Base-by-base conservation (phyloP, 2,888 invertebrate species). In the Notodonta ziczac region DNA sequence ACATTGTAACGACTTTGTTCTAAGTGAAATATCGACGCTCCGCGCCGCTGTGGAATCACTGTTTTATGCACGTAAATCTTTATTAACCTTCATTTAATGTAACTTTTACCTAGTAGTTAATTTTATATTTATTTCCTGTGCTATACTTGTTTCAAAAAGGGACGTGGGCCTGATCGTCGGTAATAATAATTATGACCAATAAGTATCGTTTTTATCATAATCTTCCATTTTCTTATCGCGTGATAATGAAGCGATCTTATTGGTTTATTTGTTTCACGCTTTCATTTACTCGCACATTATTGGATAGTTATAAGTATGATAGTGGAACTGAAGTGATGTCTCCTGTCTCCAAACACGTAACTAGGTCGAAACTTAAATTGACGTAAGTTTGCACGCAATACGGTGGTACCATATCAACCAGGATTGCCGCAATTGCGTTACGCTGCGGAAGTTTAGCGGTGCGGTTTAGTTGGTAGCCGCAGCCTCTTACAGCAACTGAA, bases 1-100 rank as follows among this genome's bases (percentile, higher is more conserved):
- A 83, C 81, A 82, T 83, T 81, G 74, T 80, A 81, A 78, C 69
- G 76, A 76, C 71, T 69, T 69, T 70, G 71, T 74, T 76, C 72
- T 78, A 79, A 81, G 80, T 83, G 78, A 84, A 76, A 72, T 74
- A 74, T 67, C 61, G 58, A 57, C 57, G 42, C 50, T 46, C 13
- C 14, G 14, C 35, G 16, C 16, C 16, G 44, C 50, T 32, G 48
- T n/a, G 12, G 32, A 5, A 6, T 32, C 13, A 24, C 52, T 32
- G 52, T 12, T 52, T 32, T 52, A 52, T 52, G 10, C 4, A 32
- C 50, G 9, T 50, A 8, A 50, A 10, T 50, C 16, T 50, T 16
- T 50, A 50, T 16, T 48, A 48, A 46, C 46, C 48, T 48, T 48
- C 10, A 14, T 14, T 48, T n/a, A 35, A 35, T 3, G 35, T 7